Evolutionary conservation across 2,113 vertebrate genomes (phyloP).

Genomic region (Tragelaphus buxtoni): DNA sequence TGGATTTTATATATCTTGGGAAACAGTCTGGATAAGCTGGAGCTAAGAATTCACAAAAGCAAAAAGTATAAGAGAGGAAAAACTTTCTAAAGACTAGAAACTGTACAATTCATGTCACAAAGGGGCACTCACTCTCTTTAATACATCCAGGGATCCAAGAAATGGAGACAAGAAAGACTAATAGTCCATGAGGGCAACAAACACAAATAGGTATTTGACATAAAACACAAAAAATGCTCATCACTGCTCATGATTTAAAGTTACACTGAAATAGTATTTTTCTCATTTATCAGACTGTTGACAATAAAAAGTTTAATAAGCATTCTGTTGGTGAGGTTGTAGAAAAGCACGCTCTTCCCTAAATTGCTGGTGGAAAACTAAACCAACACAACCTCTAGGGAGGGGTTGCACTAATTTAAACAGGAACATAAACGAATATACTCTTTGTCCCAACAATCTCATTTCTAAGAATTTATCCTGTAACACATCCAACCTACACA

Average conservation of each 20-base stretch:
- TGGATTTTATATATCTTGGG: not conserved
- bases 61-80: not conserved
- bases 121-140: not conserved
- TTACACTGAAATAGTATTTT: not conserved
- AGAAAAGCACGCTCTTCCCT: not conserved
- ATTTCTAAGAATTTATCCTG: not conserved
- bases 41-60: not conserved
- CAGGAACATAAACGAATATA: not conserved
- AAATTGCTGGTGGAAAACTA: not conserved
- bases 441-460: not conserved
- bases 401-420: not conserved
- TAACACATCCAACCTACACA: not conserved
- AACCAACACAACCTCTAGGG: not conserved
- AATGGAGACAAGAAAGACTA: not conserved
- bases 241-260: not conserved
- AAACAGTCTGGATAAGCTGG: not conserved
- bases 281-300: not conserved
- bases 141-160: not conserved
- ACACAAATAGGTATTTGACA: not conserved
- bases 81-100: not conserved
- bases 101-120: not conserved
- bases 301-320: not conserved
- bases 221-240: not conserved
- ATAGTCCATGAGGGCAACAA: not conserved
- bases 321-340: not conserved